Evolutionary conservation across 2,797 vertebrate genomes (phyloP).

Genomic region (Crenuchus spilurus): DNA sequence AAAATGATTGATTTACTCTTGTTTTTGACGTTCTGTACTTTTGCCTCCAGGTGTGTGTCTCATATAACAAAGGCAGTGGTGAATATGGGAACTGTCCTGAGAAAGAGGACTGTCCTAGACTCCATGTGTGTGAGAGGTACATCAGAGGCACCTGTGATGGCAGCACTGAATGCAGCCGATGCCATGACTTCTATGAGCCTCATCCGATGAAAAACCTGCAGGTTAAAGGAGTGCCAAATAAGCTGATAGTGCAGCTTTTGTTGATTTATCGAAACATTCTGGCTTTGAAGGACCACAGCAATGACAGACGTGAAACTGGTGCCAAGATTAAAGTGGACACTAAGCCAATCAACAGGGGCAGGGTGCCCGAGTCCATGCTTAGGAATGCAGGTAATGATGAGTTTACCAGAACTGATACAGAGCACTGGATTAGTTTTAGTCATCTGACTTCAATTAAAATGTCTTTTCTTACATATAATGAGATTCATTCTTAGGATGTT

Average conservation of each 20-base stretch:
- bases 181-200: conserved; percentile 56
- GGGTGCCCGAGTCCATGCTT: background rate
- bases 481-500: too few relatives aligned
- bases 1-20: too few relatives aligned
- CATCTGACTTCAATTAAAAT: background rate
- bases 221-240: conserved; percentile 31
- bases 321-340: background rate
- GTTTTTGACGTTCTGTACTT: too few relatives aligned
- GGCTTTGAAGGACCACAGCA: conserved; percentile 32
- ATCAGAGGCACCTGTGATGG: conserved; percentile 44
- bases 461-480: background rate
- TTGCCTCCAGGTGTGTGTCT: conserved; percentile 43
- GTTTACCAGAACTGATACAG: background rate
- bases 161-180: conserved; percentile 31
- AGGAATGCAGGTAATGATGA: conserved; percentile 10
- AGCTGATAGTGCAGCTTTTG: conserved; percentile 38
- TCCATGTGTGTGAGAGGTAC: conserved; percentile 56
- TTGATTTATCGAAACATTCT: conserved; percentile 56
- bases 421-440: background rate
- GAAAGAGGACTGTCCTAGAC: conserved; percentile 38
- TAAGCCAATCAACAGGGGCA: background rate
- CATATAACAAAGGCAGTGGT: conserved; percentile 50
- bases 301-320: background rate
- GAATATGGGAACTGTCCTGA: conserved; percentile 50
- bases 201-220: conserved; percentile 21